phyloP scores from a whole-genome alignment of 1,140 invertebrate species.

The Brachionus koreanus region DNA sequence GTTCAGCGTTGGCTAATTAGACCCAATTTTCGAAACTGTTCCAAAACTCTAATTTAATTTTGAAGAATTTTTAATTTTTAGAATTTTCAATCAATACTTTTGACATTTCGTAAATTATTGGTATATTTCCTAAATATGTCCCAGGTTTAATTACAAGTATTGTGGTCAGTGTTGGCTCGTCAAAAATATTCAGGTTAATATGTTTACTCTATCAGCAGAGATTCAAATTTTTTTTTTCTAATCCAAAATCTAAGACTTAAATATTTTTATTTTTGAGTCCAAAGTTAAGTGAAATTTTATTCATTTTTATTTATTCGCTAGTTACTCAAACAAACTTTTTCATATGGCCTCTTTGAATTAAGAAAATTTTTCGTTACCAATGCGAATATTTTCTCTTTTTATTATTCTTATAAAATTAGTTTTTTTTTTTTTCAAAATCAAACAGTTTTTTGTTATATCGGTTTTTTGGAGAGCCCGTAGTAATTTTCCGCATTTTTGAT shows the following conservation, averaged over 20 bases:
- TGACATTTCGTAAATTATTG: conserved; percentile 10
- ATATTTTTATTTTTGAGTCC: background rate
- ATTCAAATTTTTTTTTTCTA: conserved; percentile 1
- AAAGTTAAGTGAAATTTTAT: conserved; percentile 20
- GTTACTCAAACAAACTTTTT: conserved; percentile 27
- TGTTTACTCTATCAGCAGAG: conserved; percentile 1
- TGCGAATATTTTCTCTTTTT: background rate
- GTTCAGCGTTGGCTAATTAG: conserved; percentile 15
- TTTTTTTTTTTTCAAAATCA: background rate
- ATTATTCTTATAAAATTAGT: background rate
- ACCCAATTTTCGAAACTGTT: background rate
- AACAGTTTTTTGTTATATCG: conserved; percentile 10
- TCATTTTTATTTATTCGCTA: background rate
- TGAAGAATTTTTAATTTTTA: conserved; percentile 8
- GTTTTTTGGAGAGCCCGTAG: background rate
- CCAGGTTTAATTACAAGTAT: conserved; percentile 30
- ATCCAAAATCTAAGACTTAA: conserved; percentile 15
- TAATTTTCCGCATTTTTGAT: conserved; percentile 1
- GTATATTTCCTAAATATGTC: background rate
- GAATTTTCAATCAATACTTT: conserved; percentile 15
- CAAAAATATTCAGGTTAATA: conserved; percentile 33
- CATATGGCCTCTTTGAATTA: conserved; percentile 2
- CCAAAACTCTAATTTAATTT: background rate
- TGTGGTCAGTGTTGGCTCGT: conserved; percentile 2
- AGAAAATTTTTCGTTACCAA: background rate